phyloP scores from a whole-genome alignment of 2,888 invertebrate genomes.

The Trichogramma evanescens region DNA sequence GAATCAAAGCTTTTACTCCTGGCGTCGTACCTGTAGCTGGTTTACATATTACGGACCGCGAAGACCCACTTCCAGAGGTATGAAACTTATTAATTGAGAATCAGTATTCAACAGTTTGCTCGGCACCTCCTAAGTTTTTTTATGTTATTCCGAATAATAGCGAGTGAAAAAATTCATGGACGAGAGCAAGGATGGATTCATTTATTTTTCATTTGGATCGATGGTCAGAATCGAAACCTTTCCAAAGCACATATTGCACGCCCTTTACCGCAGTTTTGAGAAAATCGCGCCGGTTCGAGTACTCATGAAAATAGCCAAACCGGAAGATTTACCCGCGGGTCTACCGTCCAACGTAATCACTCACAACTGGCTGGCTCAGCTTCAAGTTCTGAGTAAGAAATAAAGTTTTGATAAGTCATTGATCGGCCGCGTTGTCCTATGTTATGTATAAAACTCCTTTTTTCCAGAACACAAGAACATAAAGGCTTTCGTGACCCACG shows the following conservation, averaged over 20 bases:
- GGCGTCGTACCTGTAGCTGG: constrained; percentile 54
- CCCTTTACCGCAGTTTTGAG: constrained; percentile 32
- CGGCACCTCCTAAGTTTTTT: background rate
- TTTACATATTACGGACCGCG: constrained; percentile 41
- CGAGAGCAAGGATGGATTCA: constrained; percentile 34
- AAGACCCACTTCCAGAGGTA: constrained; percentile 3
- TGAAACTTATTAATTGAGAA: background rate
- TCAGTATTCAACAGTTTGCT: background rate
- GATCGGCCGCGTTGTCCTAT: no score
- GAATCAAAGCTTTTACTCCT: constrained; percentile 48
- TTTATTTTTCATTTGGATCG: constrained; percentile 43
- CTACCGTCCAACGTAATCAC: constrained; percentile 39
- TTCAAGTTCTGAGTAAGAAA: constrained; percentile 31
- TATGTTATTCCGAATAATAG: constrained; percentile 22
- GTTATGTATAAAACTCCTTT: background rate
- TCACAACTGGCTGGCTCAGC: constrained; percentile 36
- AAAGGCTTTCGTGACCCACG: constrained; percentile 32
- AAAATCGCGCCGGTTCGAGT: constrained; percentile 37
- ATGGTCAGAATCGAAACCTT: constrained; percentile 40
- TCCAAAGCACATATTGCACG: constrained; percentile 25
- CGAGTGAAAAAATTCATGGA: constrained; percentile 39
- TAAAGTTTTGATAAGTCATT: constrained; percentile 28
- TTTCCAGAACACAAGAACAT: constrained; percentile 34
- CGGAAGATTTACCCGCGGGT: constrained; percentile 32
- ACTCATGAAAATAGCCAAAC: constrained; percentile 35